These are phyloP conservation scores for Chaetura pelagica DNA, from an alignment of 2,113 vertebrate species.

Conservation along the genomic window DNA sequence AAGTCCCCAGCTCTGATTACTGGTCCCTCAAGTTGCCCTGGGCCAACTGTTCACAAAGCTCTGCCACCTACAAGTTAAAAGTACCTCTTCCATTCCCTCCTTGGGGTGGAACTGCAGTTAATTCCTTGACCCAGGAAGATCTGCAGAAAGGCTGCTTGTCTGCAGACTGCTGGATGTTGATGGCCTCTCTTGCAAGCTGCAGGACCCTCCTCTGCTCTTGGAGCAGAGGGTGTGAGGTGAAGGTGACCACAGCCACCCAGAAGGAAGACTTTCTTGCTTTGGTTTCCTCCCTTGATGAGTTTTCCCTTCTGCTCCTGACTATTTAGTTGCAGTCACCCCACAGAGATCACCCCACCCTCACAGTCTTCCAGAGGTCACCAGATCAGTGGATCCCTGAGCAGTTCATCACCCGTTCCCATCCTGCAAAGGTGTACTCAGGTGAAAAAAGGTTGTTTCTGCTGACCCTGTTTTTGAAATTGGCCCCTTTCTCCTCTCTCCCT, in stretches of 20 bases:
- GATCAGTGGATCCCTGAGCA: neutral
- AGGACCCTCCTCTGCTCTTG: neutral
- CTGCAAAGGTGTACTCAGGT: neutral
- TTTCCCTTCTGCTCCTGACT: neutral
- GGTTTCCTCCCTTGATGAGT: neutral
- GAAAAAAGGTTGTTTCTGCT: neutral
- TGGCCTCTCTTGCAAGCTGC: neutral
- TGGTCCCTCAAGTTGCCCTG: neutral
- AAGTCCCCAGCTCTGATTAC: neutral
- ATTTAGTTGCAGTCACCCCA: neutral
- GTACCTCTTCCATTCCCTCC: neutral
- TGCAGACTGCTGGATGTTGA: neutral
- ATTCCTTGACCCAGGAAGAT: neutral
- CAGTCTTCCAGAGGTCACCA: neutral
- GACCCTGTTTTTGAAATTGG: neutral
- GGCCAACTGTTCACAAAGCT: neutral
- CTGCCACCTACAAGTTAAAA: neutral
- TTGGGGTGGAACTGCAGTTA: rapidly evolving
- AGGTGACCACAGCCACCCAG: neutral
- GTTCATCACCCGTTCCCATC: rapidly evolving
- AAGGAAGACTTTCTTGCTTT: neutral
- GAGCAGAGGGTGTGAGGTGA: neutral
- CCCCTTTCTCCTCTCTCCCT: neutral
- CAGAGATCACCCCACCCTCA: neutral
- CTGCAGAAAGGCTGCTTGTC: neutral